These are phyloP conservation scores for Drosophila borborema DNA, from an alignment of 2,888 invertebrate genomes.

Conservation along the genomic window DNA sequence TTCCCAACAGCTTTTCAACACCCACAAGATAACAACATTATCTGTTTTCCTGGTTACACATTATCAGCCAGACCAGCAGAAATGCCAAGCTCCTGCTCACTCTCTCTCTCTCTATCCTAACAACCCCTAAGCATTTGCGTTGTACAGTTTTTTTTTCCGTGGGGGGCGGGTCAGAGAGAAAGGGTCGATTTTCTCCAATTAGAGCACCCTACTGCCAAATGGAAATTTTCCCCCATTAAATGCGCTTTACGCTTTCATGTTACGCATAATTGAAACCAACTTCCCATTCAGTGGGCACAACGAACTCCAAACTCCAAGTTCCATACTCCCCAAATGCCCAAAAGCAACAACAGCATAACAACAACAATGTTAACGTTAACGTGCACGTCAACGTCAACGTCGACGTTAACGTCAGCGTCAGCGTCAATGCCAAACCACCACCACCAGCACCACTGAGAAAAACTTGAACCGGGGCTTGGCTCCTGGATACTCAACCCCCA, in stretches of 20 bases:
- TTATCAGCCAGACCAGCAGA: slow-evolving; percentile 13
- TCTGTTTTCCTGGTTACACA: slow-evolving; percentile 24
- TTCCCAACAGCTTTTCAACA: slow-evolving; percentile 32
- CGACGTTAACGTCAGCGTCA: slow-evolving; percentile 23
- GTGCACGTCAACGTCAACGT: slow-evolving; percentile 7
- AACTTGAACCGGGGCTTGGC: slow-evolving; percentile 1
- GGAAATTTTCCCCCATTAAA: slow-evolving; percentile 25
- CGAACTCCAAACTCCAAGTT: background rate
- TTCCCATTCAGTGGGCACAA: slow-evolving; percentile 69
- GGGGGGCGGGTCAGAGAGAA: slow-evolving; percentile 11
- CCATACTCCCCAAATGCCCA: slow-evolving; percentile 8
- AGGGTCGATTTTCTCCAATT: slow-evolving; percentile 56
- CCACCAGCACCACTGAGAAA: slow-evolving; percentile 1
- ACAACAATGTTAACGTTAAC: slow-evolving; percentile 12
- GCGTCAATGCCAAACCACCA: slow-evolving; percentile 40
- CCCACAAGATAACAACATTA: slow-evolving; percentile 47
- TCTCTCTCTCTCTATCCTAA: slow-evolving; percentile 9
- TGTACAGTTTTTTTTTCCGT: slow-evolving; percentile 10
- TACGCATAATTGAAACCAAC: slow-evolving; percentile 75
- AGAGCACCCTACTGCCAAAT: slow-evolving; percentile 45
- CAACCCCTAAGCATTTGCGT: slow-evolving; percentile 36
- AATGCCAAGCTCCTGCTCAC: background rate
- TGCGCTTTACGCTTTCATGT: slow-evolving; percentile 63
- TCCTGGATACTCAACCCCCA: slow-evolving; percentile 35
- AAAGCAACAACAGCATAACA: background rate